phyloP scores from a whole-genome alignment of 2,888 invertebrate genomes.

The Pollenia amentaria region DNA sequence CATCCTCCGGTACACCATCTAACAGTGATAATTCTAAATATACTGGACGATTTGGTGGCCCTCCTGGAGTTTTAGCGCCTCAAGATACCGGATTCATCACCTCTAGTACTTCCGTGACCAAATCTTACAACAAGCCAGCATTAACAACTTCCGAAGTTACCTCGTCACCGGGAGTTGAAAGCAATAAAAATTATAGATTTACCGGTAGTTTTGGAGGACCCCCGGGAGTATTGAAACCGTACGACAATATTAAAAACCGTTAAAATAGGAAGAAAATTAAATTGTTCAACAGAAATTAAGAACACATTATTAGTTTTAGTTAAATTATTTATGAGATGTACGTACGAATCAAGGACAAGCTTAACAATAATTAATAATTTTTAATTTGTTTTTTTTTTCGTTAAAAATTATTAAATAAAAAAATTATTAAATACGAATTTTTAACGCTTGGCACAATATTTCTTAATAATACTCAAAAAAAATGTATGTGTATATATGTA shows the following conservation, averaged over 20 bases:
- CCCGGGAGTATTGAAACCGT: constrained; percentile 83
- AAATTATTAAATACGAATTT: too few species aligned
- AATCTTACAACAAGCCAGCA: constrained; percentile 31
- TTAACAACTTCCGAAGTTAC: constrained; percentile 19
- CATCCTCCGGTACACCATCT: constrained; percentile 19
- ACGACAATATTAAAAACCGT: constrained; percentile 79
- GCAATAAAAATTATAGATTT: constrained; percentile 74
- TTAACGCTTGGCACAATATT: too few species aligned
- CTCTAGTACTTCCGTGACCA: constrained; percentile 26
- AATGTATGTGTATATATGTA: background rate
- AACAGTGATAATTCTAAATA: constrained; percentile 76
- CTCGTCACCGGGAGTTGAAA: background rate
- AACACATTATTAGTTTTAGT: constrained; percentile 67
- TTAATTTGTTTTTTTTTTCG: constrained; percentile 22
- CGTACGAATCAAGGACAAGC: constrained; percentile 31
- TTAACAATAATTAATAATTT: constrained; percentile 4
- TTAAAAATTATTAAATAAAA: constrained; percentile 7
- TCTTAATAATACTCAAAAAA: constrained; percentile 40
- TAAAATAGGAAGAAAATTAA: constrained; percentile 13
- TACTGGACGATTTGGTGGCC: constrained; percentile 82
- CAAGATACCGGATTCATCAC: constrained; percentile 64
- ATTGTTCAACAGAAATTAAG: background rate
- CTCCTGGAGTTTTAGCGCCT: constrained; percentile 77
- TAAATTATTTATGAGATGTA: constrained; percentile 73
- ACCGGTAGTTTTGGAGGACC: constrained; percentile 83